Evolutionary conservation across 2,888 invertebrate genomes (phyloP).

Genomic region (Drosophila rubida): DNA sequence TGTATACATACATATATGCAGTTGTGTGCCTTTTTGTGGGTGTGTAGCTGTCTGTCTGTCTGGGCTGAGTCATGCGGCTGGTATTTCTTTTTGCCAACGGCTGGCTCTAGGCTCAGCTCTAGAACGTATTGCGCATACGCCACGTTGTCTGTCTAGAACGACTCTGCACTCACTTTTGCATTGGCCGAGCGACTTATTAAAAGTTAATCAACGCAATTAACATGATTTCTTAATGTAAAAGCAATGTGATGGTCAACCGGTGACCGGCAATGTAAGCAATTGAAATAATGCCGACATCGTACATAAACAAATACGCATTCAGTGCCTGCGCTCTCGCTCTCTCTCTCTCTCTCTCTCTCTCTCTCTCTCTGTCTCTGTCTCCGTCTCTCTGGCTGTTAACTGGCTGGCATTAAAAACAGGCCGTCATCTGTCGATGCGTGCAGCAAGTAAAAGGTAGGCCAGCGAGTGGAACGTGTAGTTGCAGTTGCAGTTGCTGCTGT

Average conservation of each 20-base stretch:
- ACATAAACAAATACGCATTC: slow-evolving; percentile 54
- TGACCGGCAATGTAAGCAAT: slow-evolving; percentile 64
- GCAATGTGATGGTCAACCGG: slow-evolving; percentile 74
- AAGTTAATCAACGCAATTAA: slow-evolving; percentile 63
- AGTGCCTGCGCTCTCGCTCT: slow-evolving; percentile 24
- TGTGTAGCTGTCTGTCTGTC: slow-evolving; percentile 14
- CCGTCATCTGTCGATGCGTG: slow-evolving; percentile 59
- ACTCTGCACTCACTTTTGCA: slow-evolving; percentile 11
- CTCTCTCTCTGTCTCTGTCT: not conserved
- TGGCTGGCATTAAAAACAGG: slow-evolving; percentile 49
- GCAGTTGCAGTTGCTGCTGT: slow-evolving; percentile 29
- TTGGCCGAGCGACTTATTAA: slow-evolving; percentile 30
- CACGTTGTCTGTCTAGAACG: slow-evolving; percentile 24
- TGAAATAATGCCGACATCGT: slow-evolving; percentile 34
- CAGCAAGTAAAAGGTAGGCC: slow-evolving; percentile 75
- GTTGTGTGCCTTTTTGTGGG: slow-evolving; percentile 9
- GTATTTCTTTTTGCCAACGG: slow-evolving; percentile 41
- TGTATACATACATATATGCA: not conserved
- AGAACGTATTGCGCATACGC: slow-evolving; percentile 36
- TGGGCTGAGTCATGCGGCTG: slow-evolving; percentile 56
- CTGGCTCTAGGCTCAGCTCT: slow-evolving; percentile 22
- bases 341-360: not conserved
- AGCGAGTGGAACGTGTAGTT: slow-evolving; percentile 50
- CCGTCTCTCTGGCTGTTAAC: not conserved
- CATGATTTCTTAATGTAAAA: slow-evolving; percentile 70